Percentiles rank a stretch among this genome's conserved stretches.
Evolutionary conservation across 1,140 invertebrate genomes (phyloP).

Genomic region (Coelopa frigida): DNA sequence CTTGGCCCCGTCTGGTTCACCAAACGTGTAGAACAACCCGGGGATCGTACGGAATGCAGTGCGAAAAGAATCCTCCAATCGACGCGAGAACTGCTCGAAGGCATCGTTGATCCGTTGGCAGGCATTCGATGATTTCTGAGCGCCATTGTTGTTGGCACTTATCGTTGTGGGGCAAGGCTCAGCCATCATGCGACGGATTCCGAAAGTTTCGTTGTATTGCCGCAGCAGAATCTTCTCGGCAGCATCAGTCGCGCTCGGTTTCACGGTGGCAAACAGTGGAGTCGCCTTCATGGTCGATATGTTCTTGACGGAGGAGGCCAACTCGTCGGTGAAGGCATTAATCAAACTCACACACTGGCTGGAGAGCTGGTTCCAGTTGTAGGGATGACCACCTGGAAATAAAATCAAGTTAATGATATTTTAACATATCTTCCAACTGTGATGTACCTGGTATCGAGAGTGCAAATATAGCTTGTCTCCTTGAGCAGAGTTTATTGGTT

Average conservation of each 20-base stretch:
- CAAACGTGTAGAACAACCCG: constrained; percentile 62
- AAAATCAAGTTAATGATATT: neutral
- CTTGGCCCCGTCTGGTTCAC: constrained; percentile 60
- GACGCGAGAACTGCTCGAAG: constrained; percentile 42
- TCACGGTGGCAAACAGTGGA: constrained; percentile 11
- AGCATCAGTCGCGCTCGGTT: constrained; percentile 21
- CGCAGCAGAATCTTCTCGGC: constrained; percentile 34
- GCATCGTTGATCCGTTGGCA: constrained; percentile 37
- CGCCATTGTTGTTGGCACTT: constrained; percentile 5
- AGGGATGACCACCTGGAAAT: constrained; percentile 57
- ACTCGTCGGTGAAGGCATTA: constrained; percentile 53
- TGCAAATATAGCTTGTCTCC: constrained; percentile 57
- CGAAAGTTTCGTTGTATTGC: constrained; percentile 45
- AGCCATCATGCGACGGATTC: constrained; percentile 36
- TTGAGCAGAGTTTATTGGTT: constrained; percentile 47
- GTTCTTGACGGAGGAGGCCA: constrained; percentile 51
- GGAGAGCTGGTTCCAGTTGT: constrained; percentile 67
- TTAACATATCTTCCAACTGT: constrained; percentile 14
- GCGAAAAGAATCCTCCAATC: constrained; percentile 24
- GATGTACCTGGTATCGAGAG: constrained; percentile 63
- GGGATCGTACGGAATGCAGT: constrained; percentile 50
- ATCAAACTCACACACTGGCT: constrained; percentile 54
- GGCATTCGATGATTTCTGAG: constrained; percentile 7
- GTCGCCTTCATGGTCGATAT: constrained; percentile 31
- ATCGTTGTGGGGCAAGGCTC: constrained; percentile 1